Base-by-base conservation (phyloP, 2,797 vertebrate species). In the Typhlichthys eigenmanni region DNA sequence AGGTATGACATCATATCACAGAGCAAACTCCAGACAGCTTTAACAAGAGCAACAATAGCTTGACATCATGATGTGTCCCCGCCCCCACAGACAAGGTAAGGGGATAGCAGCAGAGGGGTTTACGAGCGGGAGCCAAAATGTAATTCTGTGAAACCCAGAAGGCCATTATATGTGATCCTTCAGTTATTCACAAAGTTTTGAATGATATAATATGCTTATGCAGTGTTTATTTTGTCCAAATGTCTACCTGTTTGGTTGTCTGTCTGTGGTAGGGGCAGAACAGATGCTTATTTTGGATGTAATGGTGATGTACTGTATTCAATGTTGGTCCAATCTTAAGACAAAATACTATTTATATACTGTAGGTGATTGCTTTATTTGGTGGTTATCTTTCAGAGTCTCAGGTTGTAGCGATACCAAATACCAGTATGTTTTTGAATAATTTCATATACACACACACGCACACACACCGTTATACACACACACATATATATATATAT, bases 51-150 rank as follows among this genome's bases (percentile, higher is more conserved):
- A 79, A 85, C 79, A 81, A 81, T 58, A 3, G 76, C 69, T 76
- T 85, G 83, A 89, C 74, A 68, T 87, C 85, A 85, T 75, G 69
- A 66, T 81, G 84, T 87, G 82, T 85, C 74, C 67, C 78, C 59
- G 76, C 57, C 64, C 82, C 66, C 58, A 75, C 76, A 60, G 83
- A 65, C 79, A 84, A 60, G 11, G 66, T 79, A 83, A 86, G 78
- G 61, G 74, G 68, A 85, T 81, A 87, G 86, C 66, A 65, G 66
- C 80, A 78, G 55, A 0, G 49, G 77, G 61, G 5, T 79, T 86
- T 82, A 83, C 83, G 75, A 75, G 80, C 83, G 75, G 76, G 80
- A 82, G 85, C 80, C 62, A 47, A 71, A 60, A 65, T 68, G 45
- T 82, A 78, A 74, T 68, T 64, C 45, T 76, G 58, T 59, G 56